Evolutionary conservation across 2,888 invertebrate species (phyloP).

Genomic region (Orthosia incerta): DNA sequence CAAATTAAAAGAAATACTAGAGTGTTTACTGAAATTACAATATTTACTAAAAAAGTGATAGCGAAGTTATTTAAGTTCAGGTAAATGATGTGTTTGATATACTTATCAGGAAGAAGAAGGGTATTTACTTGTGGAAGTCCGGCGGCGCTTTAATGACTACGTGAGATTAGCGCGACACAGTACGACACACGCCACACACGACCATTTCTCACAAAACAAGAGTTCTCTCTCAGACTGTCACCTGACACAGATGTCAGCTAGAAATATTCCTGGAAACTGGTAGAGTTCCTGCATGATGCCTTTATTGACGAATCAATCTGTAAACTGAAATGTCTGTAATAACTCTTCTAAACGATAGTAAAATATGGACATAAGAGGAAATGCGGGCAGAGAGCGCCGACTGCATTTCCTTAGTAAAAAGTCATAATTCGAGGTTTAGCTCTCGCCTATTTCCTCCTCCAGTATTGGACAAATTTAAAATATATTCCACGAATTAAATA

Average conservation of each 20-base stretch:
- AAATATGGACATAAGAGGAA: no score
- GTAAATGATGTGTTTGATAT: not conserved
- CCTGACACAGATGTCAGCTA: not conserved
- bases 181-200: not conserved
- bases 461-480: no score
- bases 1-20: no score
- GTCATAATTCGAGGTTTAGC: no score
- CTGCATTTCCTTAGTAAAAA: no score
- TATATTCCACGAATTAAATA: no score
- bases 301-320: not conserved
- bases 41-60: not conserved
- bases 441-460: no score
- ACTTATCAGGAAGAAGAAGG: conserved; percentile 1
- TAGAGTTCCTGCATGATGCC: not conserved
- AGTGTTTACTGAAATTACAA: no score
- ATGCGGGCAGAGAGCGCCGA: no score
- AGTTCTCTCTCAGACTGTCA: not conserved
- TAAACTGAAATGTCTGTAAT: not conserved
- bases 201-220: not conserved
- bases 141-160: not conserved
- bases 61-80: not conserved
- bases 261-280: no score
- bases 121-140: not conserved
- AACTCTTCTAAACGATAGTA: no score
- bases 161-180: conserved; percentile 2